Evolutionary conservation across 2,888 invertebrate genomes (phyloP), one percentile per base, ranked within the genome.

Genomic region (Erynnis tages): DNA sequence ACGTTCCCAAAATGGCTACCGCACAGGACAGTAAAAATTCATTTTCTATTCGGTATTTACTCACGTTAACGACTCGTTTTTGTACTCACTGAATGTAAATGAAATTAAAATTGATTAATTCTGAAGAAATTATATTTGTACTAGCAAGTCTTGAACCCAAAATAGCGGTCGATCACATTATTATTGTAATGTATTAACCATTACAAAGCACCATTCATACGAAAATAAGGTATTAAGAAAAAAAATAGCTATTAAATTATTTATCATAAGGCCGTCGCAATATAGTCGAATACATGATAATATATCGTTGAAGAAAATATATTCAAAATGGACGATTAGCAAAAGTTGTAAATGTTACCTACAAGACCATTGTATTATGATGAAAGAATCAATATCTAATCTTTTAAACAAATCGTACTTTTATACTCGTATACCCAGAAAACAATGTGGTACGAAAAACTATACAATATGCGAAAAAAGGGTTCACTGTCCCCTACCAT

Each of bases 331-430:
- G 68, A 62, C 61, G 60, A 66, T 70, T 67, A 72, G 73, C 72
- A 71, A 76, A 71, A 66, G 66, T 67, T 70, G 67, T 63, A 65
- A 62, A 63, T 61, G 55, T 67, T 66, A 71, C 60, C 69, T 71
- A 74, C 63, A 72, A 72, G 70, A 50, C 40, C 8, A 35, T 38
- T 19, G 44, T 35, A 52, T 52, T 37, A 25, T 35, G 16, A 30
- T 29, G 43, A 48, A 48, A 48, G 35, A 1, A 23, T 14, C 14
- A 30, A 37, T 30, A 10, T 13, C 25, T 17, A 38, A 45, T 5
- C 8, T 34, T 37, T 45, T n/a, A 16, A 35, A 17, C 11, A 16
- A 45, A 23, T 11, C 27, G 17, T 27, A 37, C 45, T 44, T 44
- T 21, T 35, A 11, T 37, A 19, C n/a, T n/a, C n/a, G n/a, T n/a